These are phyloP conservation scores for Trissolcus basalis DNA, from an alignment of 1,140 invertebrate genomes.

Conservation along the genomic window DNA sequence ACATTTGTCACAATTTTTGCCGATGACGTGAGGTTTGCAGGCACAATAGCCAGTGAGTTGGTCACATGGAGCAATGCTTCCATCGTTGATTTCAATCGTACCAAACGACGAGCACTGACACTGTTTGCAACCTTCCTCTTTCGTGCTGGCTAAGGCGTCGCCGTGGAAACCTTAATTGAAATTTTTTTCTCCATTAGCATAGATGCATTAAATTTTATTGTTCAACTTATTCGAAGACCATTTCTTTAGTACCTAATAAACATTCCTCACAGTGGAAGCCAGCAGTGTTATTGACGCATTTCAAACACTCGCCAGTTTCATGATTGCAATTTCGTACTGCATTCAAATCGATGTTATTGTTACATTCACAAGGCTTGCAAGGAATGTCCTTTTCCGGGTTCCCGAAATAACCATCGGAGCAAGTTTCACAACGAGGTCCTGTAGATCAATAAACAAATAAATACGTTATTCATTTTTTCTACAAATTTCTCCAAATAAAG, in stretches of 20 bases:
- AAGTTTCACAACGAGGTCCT: conserved; percentile 93
- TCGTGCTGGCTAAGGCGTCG: conserved; percentile 89
- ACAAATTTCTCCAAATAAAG: too few species aligned
- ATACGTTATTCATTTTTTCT: neutral
- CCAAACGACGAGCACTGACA: conserved; percentile 90
- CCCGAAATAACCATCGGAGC: conserved; percentile 96
- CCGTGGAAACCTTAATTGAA: conserved; percentile 85
- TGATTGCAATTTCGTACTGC: conserved; percentile 95
- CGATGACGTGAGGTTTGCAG: conserved; percentile 91
- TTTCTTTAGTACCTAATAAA: conserved; percentile 80
- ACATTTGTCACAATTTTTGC: conserved; percentile 92
- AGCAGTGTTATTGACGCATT: conserved; percentile 97
- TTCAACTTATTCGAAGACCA: too few species aligned
- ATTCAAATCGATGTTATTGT: conserved; percentile 96
- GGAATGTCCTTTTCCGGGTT: conserved; percentile 85
- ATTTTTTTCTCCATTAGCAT: too few species aligned
- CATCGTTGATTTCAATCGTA: conserved; percentile 81
- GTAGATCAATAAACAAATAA: conserved; percentile 28
- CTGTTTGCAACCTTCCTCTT: conserved; percentile 90
- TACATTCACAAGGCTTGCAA: conserved; percentile 94
- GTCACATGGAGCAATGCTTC: conserved; percentile 86
- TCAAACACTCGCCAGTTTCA: conserved; percentile 95
- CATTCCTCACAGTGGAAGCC: conserved; percentile 93
- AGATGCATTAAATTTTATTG: too few species aligned
- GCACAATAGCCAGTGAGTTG: conserved; percentile 88